Percentiles rank a stretch among this genome's conserved stretches.
phyloP scores from a whole-genome alignment of 2,113 vertebrate species.

The Forbesichthys papilliferus region DNA sequence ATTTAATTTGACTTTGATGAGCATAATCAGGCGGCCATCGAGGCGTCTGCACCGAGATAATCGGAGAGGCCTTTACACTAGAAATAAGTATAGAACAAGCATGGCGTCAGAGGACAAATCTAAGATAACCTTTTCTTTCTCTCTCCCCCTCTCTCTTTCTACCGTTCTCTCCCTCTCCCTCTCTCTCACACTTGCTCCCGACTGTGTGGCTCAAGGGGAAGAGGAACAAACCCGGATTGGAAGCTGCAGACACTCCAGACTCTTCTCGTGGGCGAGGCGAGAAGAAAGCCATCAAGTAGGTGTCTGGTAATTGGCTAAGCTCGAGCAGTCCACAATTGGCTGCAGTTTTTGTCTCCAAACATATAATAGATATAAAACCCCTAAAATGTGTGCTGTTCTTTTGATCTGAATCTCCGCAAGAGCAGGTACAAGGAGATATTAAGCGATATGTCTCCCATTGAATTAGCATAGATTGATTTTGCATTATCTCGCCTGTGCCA shows the following conservation, averaged over 20 bases:
- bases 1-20: constrained; percentile 73
- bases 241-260: constrained; percentile 91
- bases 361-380: constrained; percentile 12
- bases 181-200: constrained; percentile 3
- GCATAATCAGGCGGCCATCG: constrained; percentile 66
- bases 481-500: constrained; percentile 45
- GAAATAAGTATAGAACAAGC: constrained; percentile 50
- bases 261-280: constrained; percentile 91
- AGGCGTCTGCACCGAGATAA: constrained; percentile 61
- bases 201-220: constrained; percentile 81
- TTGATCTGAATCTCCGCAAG: constrained; percentile 36
- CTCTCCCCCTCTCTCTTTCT: background rate
- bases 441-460: constrained; percentile 50
- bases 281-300: constrained; percentile 99
- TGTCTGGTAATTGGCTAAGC: constrained; percentile 68
- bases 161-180: constrained; percentile 14
- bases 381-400: constrained; percentile 26
- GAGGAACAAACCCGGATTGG: constrained; percentile 94
- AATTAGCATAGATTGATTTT: constrained; percentile 52
- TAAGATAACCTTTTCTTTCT: constrained; percentile 62
- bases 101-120: constrained; percentile 48
- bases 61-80: constrained; percentile 46
- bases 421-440: constrained; percentile 32
- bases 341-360: constrained; percentile 37
- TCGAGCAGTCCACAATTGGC: constrained; percentile 57